phyloP scores from a whole-genome alignment of 2,113 vertebrate genomes.

The Eolophus roseicapilla region DNA sequence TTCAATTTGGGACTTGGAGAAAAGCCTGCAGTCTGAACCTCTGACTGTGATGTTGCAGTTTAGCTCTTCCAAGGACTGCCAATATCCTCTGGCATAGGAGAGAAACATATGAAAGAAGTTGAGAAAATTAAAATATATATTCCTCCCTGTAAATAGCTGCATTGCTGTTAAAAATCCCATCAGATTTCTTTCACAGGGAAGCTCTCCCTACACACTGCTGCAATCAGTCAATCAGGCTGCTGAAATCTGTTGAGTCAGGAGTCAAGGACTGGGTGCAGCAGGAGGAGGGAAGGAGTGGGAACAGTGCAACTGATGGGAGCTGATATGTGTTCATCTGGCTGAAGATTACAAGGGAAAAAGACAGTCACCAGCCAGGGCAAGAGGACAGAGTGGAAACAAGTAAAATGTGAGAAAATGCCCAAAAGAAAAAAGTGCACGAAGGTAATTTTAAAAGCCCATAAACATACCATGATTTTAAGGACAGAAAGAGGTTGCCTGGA shows the following conservation, averaged over 20 bases:
- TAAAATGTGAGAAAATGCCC: not conserved
- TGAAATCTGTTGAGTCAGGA: not conserved
- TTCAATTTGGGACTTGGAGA: not conserved
- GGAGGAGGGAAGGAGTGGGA: not conserved
- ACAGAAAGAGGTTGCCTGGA: not conserved
- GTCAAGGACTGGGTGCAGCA: not conserved
- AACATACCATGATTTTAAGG: not conserved
- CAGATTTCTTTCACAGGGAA: not conserved
- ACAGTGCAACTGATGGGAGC: not conserved
- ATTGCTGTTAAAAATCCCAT: not conserved
- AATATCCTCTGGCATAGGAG: not conserved
- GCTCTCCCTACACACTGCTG: not conserved
- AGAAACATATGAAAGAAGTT: not conserved
- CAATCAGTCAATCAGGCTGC: not conserved
- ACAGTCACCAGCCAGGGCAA: not conserved
- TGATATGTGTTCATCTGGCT: not conserved
- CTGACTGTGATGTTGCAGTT: not conserved
- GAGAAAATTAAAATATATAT: not conserved
- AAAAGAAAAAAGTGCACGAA: fast-evolving
- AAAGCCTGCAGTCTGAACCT: not conserved
- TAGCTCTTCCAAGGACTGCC: not conserved
- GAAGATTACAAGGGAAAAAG: not conserved
- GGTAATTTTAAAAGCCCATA: not conserved
- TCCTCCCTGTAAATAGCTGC: not conserved
- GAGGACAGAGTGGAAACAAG: not conserved